phyloP scores from a whole-genome alignment of 2,113 vertebrate genomes.

The Phocoena phocoena region DNA sequence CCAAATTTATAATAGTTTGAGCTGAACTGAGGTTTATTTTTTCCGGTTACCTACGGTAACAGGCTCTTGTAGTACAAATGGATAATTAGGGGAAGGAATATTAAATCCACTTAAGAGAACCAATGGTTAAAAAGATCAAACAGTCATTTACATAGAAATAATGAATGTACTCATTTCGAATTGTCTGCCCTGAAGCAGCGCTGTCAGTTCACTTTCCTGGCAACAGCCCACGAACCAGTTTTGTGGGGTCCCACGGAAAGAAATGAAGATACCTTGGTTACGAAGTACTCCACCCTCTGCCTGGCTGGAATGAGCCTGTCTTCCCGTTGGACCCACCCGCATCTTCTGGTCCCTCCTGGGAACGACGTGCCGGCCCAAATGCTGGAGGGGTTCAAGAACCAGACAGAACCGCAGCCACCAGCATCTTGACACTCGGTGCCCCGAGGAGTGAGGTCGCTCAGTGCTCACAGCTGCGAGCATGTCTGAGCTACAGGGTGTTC shows the following conservation, averaged over 20 bases:
- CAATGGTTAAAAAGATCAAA: neutral
- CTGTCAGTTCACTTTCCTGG: neutral
- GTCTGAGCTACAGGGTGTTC: rapidly evolving
- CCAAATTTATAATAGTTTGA: neutral
- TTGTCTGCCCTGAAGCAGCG: neutral
- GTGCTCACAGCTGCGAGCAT: neutral
- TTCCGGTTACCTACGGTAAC: neutral
- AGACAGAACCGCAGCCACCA: neutral
- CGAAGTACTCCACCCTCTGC: neutral
- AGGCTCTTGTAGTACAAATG: neutral
- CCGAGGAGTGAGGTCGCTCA: too few relatives aligned
- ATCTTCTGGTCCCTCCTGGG: neutral
- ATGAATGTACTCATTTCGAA: neutral
- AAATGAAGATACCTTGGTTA: rapidly evolving
- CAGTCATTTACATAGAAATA: neutral
- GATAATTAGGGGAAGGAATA: neutral
- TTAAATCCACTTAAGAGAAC: neutral
- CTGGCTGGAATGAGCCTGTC: neutral
- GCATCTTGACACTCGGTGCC: neutral
- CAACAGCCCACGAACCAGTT: rapidly evolving
- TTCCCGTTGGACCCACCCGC: rapidly evolving
- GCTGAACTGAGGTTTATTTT: neutral
- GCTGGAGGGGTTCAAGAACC: neutral
- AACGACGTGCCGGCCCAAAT: rapidly evolving
- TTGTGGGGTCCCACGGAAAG: rapidly evolving